Base-by-base conservation (phyloP, 2,888 invertebrate species). In the Syritta pipiens region DNA sequence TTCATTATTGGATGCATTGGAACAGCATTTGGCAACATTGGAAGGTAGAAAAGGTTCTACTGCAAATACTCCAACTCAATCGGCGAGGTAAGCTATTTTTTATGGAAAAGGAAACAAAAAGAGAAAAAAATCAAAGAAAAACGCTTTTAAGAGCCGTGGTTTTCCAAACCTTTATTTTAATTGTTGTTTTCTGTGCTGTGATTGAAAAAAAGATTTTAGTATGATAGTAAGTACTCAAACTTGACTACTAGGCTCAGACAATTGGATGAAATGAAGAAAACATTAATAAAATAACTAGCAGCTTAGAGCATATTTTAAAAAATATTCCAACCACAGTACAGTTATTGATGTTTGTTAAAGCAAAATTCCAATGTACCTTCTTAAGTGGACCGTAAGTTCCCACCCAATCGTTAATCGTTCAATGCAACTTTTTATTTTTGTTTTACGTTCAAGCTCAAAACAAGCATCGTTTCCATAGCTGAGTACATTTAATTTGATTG, bases 1-100 rank as follows among this genome's bases (percentile, higher is more conserved):
- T 88, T 98, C 98, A 88, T 91, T 99, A 59, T 90, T 99, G 71
- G 99, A 99, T 89, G 99, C 99, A 0, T 90, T 99, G 83, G 99
- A 99, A 87, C 96, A 97, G 79, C 99, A 99, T 89, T 92, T 99
- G 79, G 95, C 95, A 37, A 93, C 96, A 0, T 89, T 99, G 75
- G 99, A 99, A 87, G 98, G 98, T 55, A 96, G 96, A 89, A 97
- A 96, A 89, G 93, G 94, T 1, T 94, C 95, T 1, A 93, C 94
- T 1, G 94, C 94, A 42, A 95, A 95, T 85, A 96, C 96, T 4
- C 96, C 96, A 26, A 96, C 96, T 10, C 95, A 95, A 86, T 93
- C 95, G 2, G 93, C 95, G 74, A 95, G 94, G 95, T 95, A 89
- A 72, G 83, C 68, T 4, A 19, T 20, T 24, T 67, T 71, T 55